Percentiles rank a stretch among this genome's conserved stretches.
Conservation (phyloP, 2,888 invertebrate species). For the Choristoneura rosaceana region DNA sequence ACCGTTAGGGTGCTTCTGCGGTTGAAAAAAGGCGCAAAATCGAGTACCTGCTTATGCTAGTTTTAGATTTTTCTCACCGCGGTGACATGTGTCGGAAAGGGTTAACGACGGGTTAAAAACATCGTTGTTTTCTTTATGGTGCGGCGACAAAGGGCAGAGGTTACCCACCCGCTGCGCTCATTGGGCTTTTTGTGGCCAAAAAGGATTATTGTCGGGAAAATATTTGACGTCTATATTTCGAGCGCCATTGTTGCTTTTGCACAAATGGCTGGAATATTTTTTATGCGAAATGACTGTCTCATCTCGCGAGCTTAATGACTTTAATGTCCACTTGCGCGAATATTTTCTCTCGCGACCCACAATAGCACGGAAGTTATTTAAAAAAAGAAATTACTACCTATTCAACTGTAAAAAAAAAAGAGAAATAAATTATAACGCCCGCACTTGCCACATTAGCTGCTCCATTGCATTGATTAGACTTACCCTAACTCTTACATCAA, state of each 20-base stretch:
- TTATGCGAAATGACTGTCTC: slow-evolving; percentile 10
- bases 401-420: slow-evolving; percentile 32
- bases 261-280: slow-evolving; percentile 31
- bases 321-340: neutral
- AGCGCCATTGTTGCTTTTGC: slow-evolving; percentile 36
- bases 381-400: slow-evolving; percentile 11
- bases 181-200: slow-evolving; percentile 64
- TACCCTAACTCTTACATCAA: slow-evolving; percentile 36
- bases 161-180: slow-evolving; percentile 73
- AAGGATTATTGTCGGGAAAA: slow-evolving; percentile 62
- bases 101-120: slow-evolving; percentile 73
- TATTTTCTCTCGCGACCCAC: neutral
- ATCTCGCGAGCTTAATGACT: neutral
- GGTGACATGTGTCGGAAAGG: slow-evolving; percentile 74
- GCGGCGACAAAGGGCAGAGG: slow-evolving; percentile 69
- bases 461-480: slow-evolving; percentile 45
- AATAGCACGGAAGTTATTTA: neutral
- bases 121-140: slow-evolving; percentile 77
- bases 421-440: slow-evolving; percentile 49
- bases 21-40: slow-evolving; percentile 40
- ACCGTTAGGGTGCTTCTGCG: slow-evolving; percentile 36
- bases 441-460: slow-evolving; percentile 54
- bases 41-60: slow-evolving; percentile 44
- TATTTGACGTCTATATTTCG: slow-evolving; percentile 64
- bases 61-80: slow-evolving; percentile 61